A percentile compares a stretch with the other conserved stretches of the same genome.
Evolutionary conservation across 2,797 vertebrate species (phyloP).

Genomic region (Chanos chanos): DNA sequence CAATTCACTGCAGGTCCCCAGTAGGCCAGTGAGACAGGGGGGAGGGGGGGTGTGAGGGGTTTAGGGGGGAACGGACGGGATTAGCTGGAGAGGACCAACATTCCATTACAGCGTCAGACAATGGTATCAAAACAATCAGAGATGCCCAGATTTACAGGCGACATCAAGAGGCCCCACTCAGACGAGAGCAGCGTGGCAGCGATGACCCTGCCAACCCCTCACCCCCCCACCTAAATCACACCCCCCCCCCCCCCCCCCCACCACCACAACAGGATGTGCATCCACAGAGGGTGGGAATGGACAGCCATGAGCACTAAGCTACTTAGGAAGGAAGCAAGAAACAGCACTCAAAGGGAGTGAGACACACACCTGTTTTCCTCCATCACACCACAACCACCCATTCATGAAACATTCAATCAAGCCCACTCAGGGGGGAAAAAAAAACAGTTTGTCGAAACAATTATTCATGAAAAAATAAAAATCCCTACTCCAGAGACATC

Average conservation of each 20-base stretch:
- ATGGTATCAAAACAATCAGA: conserved; percentile 35
- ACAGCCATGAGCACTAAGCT: too few relatives aligned
- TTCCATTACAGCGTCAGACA: conserved; percentile 33
- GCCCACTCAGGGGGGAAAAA: conserved; percentile 7
- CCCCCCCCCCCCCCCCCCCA: conserved; percentile 17
- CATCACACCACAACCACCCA: background rate
- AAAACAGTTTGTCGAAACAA: conserved; percentile 7
- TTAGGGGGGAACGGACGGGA: too few relatives aligned
- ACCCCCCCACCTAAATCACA: conserved; percentile 11
- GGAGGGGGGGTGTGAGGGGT: too few relatives aligned
- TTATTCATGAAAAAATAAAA: conserved; percentile 10
- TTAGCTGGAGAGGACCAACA: conserved; percentile 24
- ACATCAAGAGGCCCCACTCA: conserved; percentile 11
- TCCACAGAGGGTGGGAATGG: background rate
- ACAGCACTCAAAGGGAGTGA: background rate
- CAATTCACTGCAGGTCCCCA: conserved; percentile 29
- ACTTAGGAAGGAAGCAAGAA: conserved; percentile 10
- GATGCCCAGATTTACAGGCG: conserved; percentile 33
- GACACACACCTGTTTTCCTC: conserved; percentile 11
- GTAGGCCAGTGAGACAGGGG: conserved; percentile 37
- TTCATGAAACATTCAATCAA: background rate
- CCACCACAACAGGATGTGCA: background rate
- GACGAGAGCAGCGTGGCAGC: conserved; percentile 4
- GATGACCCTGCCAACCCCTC: conserved; percentile 3
- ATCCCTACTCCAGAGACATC: conserved; percentile 4